Evolutionary conservation across 2,797 vertebrate species (phyloP), one percentile per base, ranked within the genome.

Genomic region (Lepidocolaptes lacrymiger): DNA sequence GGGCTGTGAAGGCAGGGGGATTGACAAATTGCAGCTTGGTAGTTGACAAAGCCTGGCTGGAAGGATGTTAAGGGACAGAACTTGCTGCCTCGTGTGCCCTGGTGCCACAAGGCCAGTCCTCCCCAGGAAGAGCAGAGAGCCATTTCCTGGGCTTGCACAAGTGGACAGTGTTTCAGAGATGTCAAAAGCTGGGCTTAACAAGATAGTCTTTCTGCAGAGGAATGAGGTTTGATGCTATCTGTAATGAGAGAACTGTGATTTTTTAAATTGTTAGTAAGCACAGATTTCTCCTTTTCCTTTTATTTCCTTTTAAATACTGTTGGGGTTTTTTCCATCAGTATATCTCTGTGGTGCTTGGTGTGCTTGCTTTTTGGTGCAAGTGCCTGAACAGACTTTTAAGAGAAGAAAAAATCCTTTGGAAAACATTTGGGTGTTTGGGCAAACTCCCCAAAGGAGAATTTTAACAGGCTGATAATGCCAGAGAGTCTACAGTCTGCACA

Each of bases 1-100:
- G 43, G 9, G 17, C 92, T 72, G 2, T 41, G 68, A 18, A 34
- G 24, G 67, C 43, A 30, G 4, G 5, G 73, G 36, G 43, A 41
- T 55, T n/a, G 11, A 61, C 28, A 27, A 44, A 54, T 26, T 67
- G 48, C 19, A 7, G 30, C 43, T 81, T 1, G 2, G 23, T 37
- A 36, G 64, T 21, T 21, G 62, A 67, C 55, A 56, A 49, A 55
- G 19, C 2, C 23, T 39, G 32, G 34, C 44, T 56, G 46, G 14
- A 39, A 43, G 30, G 19, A 58, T 49, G 64, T 9, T 49, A 12
- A 72, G 43, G 39, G n/a, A 12, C 30, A 41, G 18, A 36, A n/a
- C 20, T 63, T 30, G 34, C 21, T 75, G 49, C 56, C 34, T 87
- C 0, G 0, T 19, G 1, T 0, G 10, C 77, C 49, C 44, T 34